These are phyloP conservation scores for Distichodus sexfasciatus DNA, from an alignment of 2,797 vertebrate species.

Conservation along the genomic window DNA sequence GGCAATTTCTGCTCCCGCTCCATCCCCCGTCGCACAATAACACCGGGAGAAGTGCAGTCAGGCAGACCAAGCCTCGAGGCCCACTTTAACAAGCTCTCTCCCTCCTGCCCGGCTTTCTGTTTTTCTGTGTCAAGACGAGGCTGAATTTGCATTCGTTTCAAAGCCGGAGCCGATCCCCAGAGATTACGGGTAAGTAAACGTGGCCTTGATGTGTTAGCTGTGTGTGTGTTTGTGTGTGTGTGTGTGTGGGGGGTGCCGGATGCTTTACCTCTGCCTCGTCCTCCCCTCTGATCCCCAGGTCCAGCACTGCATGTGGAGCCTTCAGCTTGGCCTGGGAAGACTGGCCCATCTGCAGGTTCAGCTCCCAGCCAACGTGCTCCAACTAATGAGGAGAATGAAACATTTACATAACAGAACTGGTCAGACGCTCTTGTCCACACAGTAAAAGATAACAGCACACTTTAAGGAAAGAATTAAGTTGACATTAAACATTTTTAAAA, in stretches of 20 bases:
- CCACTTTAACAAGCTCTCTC: constrained; percentile 66
- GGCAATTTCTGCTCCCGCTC: not conserved
- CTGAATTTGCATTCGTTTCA: constrained; percentile 58
- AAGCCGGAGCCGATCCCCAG: constrained; percentile 17
- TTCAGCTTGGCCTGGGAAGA: constrained; percentile 86
- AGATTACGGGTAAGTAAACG: constrained; percentile 8
- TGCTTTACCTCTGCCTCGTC: constrained; percentile 78
- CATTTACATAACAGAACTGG: not conserved
- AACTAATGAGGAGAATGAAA: constrained; percentile 74
- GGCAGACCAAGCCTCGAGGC: constrained; percentile 48
- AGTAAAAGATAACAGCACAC: no score
- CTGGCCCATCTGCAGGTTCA: constrained; percentile 94
- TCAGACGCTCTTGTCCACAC: no score
- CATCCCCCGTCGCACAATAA: not conserved
- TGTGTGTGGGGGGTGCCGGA: not conserved
- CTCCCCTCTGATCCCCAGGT: constrained; percentile 83
- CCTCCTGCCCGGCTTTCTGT: constrained; percentile 62
- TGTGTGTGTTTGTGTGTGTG: not conserved
- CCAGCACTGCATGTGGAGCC: constrained; percentile 84
- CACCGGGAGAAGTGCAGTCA: constrained; percentile 1
- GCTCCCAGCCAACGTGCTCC: constrained; percentile 89
- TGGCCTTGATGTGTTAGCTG: not conserved
- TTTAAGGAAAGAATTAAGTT: no score
- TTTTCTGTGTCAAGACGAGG: constrained; percentile 44
- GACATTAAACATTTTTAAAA: no score